Evolutionary conservation across 2,797 vertebrate species (phyloP).

Genomic region (Adrianichthys oophorus): DNA sequence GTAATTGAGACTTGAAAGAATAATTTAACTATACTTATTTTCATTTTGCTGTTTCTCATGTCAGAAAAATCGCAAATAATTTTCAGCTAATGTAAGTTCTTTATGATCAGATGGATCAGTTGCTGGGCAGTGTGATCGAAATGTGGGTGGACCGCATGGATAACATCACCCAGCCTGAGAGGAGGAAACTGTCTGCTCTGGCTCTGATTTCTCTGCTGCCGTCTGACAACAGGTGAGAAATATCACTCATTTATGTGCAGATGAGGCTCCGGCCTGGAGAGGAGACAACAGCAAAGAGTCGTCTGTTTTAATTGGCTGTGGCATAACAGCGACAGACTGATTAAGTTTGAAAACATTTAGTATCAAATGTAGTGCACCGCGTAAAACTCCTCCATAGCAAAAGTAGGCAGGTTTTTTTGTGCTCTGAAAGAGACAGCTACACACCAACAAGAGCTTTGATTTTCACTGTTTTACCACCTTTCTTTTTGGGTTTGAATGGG

Average conservation of each 20-base stretch:
- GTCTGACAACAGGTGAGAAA: slow-evolving; percentile 87
- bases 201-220: slow-evolving; percentile 93
- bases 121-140: slow-evolving; percentile 91
- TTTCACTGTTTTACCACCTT: not conserved
- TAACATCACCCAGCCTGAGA: slow-evolving; percentile 97
- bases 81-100: not conserved
- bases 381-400: not conserved
- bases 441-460: not conserved
- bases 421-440: not conserved
- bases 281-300: slow-evolving; percentile 1
- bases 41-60: too few species aligned
- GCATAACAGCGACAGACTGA: not conserved
- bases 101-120: slow-evolving; percentile 83
- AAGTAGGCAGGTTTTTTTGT: not conserved
- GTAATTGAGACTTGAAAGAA: too few species aligned
- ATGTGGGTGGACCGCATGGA: slow-evolving; percentile 99
- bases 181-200: slow-evolving; percentile 94
- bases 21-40: too few species aligned
- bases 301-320: not conserved
- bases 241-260: slow-evolving; percentile 19
- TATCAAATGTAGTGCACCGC: not conserved
- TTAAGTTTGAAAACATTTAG: not conserved
- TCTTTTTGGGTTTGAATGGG: slow-evolving; percentile 1
- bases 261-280: slow-evolving; percentile 16
- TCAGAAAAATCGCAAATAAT: too few species aligned